Percentiles rank a stretch among this genome's conserved stretches.
Conservation (phyloP, 2,888 invertebrate genomes). For the Dryomyza anilis region DNA sequence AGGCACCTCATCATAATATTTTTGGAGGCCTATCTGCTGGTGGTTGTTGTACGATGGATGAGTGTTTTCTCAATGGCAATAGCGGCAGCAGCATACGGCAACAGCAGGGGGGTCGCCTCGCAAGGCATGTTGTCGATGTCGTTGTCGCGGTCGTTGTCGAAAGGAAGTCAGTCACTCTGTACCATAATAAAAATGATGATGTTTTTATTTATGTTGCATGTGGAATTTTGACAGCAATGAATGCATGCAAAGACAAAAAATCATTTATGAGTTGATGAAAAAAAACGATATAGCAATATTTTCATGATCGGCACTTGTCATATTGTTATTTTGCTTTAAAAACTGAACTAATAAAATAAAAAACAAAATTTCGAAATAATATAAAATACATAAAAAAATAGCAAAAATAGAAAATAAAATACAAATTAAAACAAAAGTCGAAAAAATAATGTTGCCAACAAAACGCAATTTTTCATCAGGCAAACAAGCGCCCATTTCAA, state of each 20-base stretch:
- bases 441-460: too few relatives aligned
- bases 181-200: conserved; percentile 49
- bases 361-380: too few relatives aligned
- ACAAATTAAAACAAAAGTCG: too few relatives aligned
- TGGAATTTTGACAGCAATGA: conserved; percentile 53
- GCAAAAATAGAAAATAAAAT: not conserved
- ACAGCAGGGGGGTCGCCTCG: not conserved
- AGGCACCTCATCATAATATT: conserved; percentile 46
- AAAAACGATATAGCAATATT: too few relatives aligned
- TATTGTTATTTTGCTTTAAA: too few relatives aligned
- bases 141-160: conserved; percentile 3
- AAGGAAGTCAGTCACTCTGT: conserved; percentile 16
- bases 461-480: not conserved
- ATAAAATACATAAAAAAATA: conserved; percentile 18
- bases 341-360: too few relatives aligned
- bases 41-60: not conserved
- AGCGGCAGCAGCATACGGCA: not conserved
- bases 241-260: not conserved
- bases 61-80: conserved; percentile 21
- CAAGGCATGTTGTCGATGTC: not conserved
- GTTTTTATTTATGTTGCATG: conserved; percentile 59
- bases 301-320: too few relatives aligned
- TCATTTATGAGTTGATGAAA: too few relatives aligned
- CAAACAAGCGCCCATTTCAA: not conserved
- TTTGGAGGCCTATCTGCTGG: not conserved